Percentiles rank a stretch among this genome's conserved stretches.
These are phyloP conservation scores for Trissolcus japonicus DNA, from an alignment of 2,888 invertebrate genomes.

Conservation along the genomic window DNA sequence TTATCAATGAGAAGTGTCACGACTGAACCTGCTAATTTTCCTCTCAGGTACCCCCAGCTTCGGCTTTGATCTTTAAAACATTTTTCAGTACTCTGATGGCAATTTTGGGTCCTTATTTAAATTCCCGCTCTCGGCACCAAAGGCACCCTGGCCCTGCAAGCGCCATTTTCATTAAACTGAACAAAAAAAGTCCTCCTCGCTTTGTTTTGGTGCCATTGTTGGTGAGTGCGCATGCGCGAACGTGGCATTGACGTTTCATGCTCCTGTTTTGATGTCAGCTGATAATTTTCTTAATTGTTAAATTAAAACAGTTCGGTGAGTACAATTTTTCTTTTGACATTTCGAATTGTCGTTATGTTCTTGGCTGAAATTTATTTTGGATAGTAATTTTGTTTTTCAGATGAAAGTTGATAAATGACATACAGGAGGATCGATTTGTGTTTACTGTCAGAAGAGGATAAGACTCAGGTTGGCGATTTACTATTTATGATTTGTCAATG, in stretches of 20 bases:
- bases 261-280: constrained; percentile 17
- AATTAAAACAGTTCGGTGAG: neutral
- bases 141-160: constrained; percentile 5
- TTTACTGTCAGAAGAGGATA: neutral
- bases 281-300: constrained; percentile 6
- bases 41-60: neutral
- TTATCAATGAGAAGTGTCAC: neutral
- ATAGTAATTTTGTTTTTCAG: too few relatives aligned
- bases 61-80: too few relatives aligned
- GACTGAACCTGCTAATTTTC: neutral
- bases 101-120: neutral
- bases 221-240: constrained; percentile 6
- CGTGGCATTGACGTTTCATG: constrained; percentile 5
- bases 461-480: too few relatives aligned
- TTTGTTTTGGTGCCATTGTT: constrained; percentile 9
- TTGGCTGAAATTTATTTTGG: too few relatives aligned
- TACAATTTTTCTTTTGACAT: too few relatives aligned
- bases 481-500: too few relatives aligned
- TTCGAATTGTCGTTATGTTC: too few relatives aligned
- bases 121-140: constrained; percentile 11
- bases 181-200: neutral
- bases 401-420: too few relatives aligned
- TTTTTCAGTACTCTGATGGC: too few relatives aligned
- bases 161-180: constrained; percentile 12
- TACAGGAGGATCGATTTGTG: neutral